Evolutionary conservation across 2,797 vertebrate genomes (phyloP).

Genomic region (Pelobates cultripes): DNA sequence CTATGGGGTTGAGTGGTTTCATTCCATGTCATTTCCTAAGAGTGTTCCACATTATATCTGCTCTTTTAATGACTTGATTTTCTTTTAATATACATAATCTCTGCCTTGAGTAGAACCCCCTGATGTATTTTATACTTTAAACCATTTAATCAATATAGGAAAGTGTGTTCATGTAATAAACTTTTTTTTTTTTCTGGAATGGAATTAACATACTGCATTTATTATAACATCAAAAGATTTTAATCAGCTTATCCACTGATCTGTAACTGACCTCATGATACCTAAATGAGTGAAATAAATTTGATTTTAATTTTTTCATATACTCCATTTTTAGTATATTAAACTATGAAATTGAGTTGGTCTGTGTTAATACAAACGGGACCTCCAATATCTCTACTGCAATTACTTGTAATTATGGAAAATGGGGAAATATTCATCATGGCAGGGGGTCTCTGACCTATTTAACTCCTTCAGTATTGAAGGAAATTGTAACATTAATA

Average conservation of each 20-base stretch:
- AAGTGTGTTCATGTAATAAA: slow-evolving; percentile 43
- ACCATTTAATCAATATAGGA: slow-evolving; percentile 39
- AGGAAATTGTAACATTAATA: slow-evolving; percentile 12
- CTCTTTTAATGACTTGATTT: slow-evolving; percentile 14
- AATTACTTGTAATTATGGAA: slow-evolving; percentile 53
- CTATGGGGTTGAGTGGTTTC: slow-evolving; percentile 37
- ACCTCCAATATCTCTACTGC: slow-evolving; percentile 54
- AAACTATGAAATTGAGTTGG: slow-evolving; percentile 57
- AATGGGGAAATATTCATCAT: slow-evolving; percentile 42
- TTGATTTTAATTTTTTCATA: slow-evolving; percentile 55
- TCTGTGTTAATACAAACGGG: slow-evolving; percentile 54
- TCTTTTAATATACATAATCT: slow-evolving; percentile 14
- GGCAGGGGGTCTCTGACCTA: slow-evolving; percentile 46
- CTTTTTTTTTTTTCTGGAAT: slow-evolving; percentile 32
- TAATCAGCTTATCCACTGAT: slow-evolving; percentile 53
- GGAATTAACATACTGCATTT: slow-evolving; percentile 51
- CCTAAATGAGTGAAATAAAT: slow-evolving; percentile 55
- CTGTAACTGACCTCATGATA: slow-evolving; percentile 56
- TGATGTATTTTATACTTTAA: slow-evolving; percentile 41
- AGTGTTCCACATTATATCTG: slow-evolving; percentile 4
- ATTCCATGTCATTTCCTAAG: slow-evolving; percentile 28
- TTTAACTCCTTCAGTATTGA: slow-evolving; percentile 44
- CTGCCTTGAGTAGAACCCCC: slow-evolving; percentile 34
- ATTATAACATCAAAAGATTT: slow-evolving; percentile 52
- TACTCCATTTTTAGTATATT: slow-evolving; percentile 56